These are phyloP conservation scores for Hypomecis punctinalis DNA, from an alignment of 2,888 invertebrate genomes.

Conservation along the genomic window DNA sequence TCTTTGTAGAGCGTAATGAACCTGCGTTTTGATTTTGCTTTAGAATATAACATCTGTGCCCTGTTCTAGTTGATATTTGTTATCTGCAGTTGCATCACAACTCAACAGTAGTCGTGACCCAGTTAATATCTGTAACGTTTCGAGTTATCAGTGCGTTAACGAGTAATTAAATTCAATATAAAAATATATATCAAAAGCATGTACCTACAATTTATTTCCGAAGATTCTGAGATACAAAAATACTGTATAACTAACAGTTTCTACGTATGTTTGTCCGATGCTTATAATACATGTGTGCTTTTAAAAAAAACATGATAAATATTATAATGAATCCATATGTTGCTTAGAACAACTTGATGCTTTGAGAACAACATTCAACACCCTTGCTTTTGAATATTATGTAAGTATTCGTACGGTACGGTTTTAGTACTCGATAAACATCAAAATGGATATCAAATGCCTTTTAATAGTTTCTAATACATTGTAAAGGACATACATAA, in stretches of 20 bases:
- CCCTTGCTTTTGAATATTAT: conserved; percentile 25
- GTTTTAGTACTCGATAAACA: neutral
- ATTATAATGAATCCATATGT: conserved; percentile 19
- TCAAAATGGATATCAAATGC: neutral
- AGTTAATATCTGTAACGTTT: conserved; percentile 25
- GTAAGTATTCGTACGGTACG: conserved; percentile 4
- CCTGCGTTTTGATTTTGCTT: conserved; percentile 7
- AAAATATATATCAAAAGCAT: conserved; percentile 19
- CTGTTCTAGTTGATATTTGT: conserved; percentile 18
- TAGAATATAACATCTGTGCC: neutral
- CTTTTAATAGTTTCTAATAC: neutral
- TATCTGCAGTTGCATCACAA: conserved; percentile 27
- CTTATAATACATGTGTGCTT: conserved; percentile 14
- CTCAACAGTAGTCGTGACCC: conserved; percentile 23
- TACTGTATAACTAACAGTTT: neutral
- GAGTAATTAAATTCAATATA: conserved; percentile 4
- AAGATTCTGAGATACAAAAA: neutral
- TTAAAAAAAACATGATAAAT: conserved; percentile 16
- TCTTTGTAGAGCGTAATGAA: neutral
- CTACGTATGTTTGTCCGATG: conserved; percentile 5
- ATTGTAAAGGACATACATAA: neutral
- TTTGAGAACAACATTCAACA: conserved; percentile 24
- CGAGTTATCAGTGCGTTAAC: conserved; percentile 16
- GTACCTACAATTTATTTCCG: neutral
- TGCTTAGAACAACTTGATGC: conserved; percentile 24